Evolutionary conservation across 2,888 invertebrate genomes (phyloP).

Genomic region (Quadroppia sp.): DNA sequence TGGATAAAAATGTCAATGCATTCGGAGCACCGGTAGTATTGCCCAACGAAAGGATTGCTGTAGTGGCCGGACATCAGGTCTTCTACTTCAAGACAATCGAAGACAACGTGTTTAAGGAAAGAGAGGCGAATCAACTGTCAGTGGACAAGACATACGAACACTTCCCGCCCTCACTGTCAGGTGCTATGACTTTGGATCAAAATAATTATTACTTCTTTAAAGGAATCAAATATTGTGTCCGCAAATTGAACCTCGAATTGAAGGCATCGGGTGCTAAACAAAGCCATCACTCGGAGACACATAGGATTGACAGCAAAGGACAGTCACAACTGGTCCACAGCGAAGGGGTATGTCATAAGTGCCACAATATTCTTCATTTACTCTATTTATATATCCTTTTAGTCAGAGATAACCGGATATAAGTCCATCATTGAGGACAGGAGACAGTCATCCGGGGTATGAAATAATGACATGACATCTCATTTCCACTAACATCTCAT

Average conservation of each 20-base stretch:
- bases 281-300: not conserved
- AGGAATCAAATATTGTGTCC: not conserved
- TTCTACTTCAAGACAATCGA: not conserved
- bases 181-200: not conserved
- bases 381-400: not conserved
- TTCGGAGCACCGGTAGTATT: not conserved
- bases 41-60: not conserved
- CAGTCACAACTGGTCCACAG: not conserved
- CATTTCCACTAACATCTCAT: not conserved
- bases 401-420: not conserved
- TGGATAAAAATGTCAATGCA: not conserved
- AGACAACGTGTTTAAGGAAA: slow-evolving; percentile 1
- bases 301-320: not conserved
- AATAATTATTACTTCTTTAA: slow-evolving; percentile 3
- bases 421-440: not conserved
- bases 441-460: not conserved
- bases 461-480: not conserved
- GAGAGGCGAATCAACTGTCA: not conserved
- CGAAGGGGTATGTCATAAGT: not conserved
- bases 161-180: not conserved
- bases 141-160: not conserved
- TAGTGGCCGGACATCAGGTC: not conserved
- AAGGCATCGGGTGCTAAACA: not conserved
- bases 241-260: not conserved
- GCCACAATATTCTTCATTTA: too few relatives aligned